Percentiles rank a stretch among this genome's conserved stretches.
Conservation (phyloP, 2,888 invertebrate species). For the Nycteola revayana region DNA sequence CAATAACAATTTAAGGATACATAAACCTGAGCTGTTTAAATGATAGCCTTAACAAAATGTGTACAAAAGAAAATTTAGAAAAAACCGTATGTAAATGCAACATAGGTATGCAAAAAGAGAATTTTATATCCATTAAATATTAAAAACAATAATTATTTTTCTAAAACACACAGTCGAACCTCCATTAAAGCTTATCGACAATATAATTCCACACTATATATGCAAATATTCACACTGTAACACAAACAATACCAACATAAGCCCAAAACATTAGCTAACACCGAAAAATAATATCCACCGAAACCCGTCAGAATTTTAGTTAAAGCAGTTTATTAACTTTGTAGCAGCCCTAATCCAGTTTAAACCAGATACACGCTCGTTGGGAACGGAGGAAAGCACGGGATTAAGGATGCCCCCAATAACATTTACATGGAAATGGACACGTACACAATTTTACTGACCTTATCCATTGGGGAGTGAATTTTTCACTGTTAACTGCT, state of each 20-base stretch:
- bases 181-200: too few species aligned
- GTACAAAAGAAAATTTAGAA: too few species aligned
- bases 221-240: not conserved
- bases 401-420: slow-evolving; percentile 74
- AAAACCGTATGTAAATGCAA: too few species aligned
- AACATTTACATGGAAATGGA: slow-evolving; percentile 77
- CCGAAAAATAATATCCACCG: slow-evolving; percentile 26
- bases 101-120: too few species aligned
- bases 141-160: too few species aligned
- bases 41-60: too few species aligned
- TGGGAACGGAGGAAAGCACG: slow-evolving; percentile 56
- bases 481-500: slow-evolving; percentile 42
- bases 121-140: too few species aligned
- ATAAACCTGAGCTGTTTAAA: too few species aligned
- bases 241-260: slow-evolving; percentile 2
- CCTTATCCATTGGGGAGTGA: slow-evolving; percentile 49
- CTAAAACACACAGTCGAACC: too few species aligned
- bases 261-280: slow-evolving; percentile 10
- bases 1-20: too few species aligned
- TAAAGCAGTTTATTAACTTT: slow-evolving; percentile 39
- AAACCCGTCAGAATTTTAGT: slow-evolving; percentile 37
- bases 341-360: slow-evolving; percentile 69
- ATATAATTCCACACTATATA: too few species aligned
- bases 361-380: slow-evolving; percentile 67
- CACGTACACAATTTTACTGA: slow-evolving; percentile 59